Conservation (phyloP, 2,113 vertebrate genomes). For the Carassius carassius region DNA sequence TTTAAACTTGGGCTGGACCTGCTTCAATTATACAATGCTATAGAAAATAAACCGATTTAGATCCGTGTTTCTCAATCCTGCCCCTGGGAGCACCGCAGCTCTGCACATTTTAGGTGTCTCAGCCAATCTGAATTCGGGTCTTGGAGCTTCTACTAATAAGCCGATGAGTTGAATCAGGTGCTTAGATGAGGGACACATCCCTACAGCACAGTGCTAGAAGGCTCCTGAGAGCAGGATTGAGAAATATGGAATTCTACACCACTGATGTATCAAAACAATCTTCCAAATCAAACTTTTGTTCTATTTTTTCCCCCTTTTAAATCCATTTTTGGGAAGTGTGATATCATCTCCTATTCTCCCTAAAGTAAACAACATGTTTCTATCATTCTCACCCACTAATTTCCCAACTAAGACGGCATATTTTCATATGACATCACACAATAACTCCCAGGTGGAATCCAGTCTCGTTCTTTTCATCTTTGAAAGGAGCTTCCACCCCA, state of each 20-base stretch:
- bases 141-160: slow-evolving; percentile 10
- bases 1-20: slow-evolving; percentile 14
- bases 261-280: neutral
- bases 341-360: neutral
- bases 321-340: neutral
- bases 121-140: neutral
- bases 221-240: neutral
- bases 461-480: slow-evolving; percentile 47
- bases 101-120: neutral
- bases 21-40: slow-evolving; percentile 16
- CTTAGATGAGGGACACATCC: neutral
- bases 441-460: slow-evolving; percentile 36
- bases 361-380: neutral
- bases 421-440: slow-evolving; percentile 33
- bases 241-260: neutral
- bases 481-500: slow-evolving; percentile 21
- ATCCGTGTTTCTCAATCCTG: neutral
- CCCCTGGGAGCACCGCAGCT: neutral
- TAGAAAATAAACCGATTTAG: slow-evolving; percentile 13
- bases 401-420: slow-evolving; percentile 36
- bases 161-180: neutral
- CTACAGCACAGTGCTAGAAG: neutral
- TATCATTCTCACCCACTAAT: slow-evolving; percentile 24
- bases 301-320: neutral
- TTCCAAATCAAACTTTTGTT: neutral